Base-by-base conservation (phyloP, 2,113 vertebrate genomes). In the Pseudorectes ferrugineus region DNA sequence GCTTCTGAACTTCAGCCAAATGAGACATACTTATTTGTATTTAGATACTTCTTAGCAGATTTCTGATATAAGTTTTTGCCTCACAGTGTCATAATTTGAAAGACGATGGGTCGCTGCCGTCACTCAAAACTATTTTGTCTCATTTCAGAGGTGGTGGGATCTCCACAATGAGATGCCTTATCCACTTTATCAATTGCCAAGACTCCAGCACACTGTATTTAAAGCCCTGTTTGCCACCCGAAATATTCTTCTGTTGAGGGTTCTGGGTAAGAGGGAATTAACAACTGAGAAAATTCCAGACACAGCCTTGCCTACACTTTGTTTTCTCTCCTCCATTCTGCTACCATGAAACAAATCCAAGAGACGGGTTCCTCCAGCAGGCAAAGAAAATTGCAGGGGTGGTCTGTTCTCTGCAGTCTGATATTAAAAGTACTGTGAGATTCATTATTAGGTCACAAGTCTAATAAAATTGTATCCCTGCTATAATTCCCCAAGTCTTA, bases 1-100 rank as follows among this genome's bases (percentile, higher is more conserved):
- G 55, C 72, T 86, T 92, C 79, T 86, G 85, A 94, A 90, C 68
- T 62, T 67, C 75, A 88, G 92, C 91, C 92, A 92, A 91, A 67
- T 13, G 11, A 86, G 58, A 77, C 48, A 36, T 49, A 46, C 63
- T 70, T 74, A 51, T 62, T 51, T n/a, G 29, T 25, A 86, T 36
- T 83, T 73, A 85, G 71, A 58, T 77, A 63, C 23, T 66, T 89
- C 52, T 85, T 58, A 77, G 62, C 78, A 89, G 63, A 73, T 58
- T 83, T 38, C 79, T 73, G 58, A 49, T 65, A 5, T 48, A 45
- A 80, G 46, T 36, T 76, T 76, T 83, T 91, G 63, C 35, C 59
- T 95, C 59, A 43, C 51, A 51, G 13, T 58, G 48, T 55, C 92
- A 89, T 48, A 49, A 70, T 85, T 72, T 61, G 51, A 82, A 89